Evolutionary conservation across 2,113 vertebrate genomes (phyloP), one percentile per base, ranked within the genome.

Genomic region (Hemiscyllium ocellatum): DNA sequence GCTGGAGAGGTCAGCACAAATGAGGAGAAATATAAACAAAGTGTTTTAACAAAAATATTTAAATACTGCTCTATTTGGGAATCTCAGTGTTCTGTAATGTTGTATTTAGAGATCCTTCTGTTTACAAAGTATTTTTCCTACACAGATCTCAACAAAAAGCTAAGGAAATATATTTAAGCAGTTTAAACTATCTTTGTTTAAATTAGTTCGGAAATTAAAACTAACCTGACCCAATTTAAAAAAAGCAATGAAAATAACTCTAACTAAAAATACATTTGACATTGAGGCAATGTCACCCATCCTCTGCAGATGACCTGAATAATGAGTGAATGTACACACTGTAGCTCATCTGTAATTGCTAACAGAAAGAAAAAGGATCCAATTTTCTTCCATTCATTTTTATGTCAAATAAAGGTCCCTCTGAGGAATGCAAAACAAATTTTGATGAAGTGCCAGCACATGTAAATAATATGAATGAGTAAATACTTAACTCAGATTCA

Each of bases 261-360:
- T 3, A 56, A 52, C 52, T 90, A 90, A 90, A 90, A 90, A 56
- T 90, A 90, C 20, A 33, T 90, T 90, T 56, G 52, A 15, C 86
- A 89, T 52, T 89, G 50, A 52, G 15, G 56, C 78, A 83, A 83
- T 89, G 47, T 4, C 47, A 83, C 86, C 50, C 22, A 89, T 86
- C 86, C 56, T 56, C 50, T 33, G 90, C n/a, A 68, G n/a, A 42
- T 94, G 61, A 94, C 65, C 65, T 94, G n/a, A 69, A 94, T 93
- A 29, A 93, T 94, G 4, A 22, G 2, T 94, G 33, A 66, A 66
- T 1, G n/a, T 69, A 19, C 65, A 37, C 19, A 66, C 56, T 24
- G 65, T 42, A 68, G 33, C 61, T 66, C 20, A n/a, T 52, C 13
- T 13, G 26, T 13, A 61, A 56, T 61, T 56, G 50, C 86, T 61